Evolutionary conservation across 2,113 vertebrate genomes (phyloP).

Genomic region (Sander lucioperca): DNA sequence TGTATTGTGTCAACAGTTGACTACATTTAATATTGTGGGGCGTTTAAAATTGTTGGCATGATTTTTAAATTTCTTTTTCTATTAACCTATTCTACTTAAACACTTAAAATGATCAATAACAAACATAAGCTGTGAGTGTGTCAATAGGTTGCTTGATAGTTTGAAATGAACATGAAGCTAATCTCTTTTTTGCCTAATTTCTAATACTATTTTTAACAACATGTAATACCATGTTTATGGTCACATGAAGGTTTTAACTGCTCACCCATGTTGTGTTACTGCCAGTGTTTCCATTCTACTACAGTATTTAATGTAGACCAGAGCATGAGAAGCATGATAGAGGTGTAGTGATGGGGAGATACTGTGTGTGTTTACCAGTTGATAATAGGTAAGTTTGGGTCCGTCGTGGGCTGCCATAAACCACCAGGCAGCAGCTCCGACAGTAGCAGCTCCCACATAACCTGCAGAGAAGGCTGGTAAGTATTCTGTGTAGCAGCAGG

Average conservation of each 20-base stretch:
- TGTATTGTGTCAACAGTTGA: too few species aligned
- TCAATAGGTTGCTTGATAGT: neutral
- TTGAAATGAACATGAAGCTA: neutral
- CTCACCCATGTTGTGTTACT: neutral
- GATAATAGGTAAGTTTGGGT: conserved; percentile 83
- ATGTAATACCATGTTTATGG: neutral
- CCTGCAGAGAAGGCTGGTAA: conserved; percentile 63
- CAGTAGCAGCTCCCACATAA: conserved; percentile 86
- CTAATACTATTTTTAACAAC: neutral
- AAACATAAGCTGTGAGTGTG: neutral
- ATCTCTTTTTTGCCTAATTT: neutral
- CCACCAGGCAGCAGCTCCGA: conserved; percentile 88
- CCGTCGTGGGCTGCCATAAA: conserved; percentile 87
- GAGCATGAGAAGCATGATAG: neutral
- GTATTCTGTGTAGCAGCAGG: neutral
- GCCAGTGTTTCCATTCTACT: neutral
- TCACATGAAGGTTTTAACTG: neutral
- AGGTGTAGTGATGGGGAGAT: neutral
- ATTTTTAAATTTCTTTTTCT: neutral
- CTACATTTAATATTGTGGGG: too few species aligned
- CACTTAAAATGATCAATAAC: neutral
- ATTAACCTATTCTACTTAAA: neutral
- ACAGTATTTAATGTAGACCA: neutral
- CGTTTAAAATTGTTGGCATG: too few species aligned
- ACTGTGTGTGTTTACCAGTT: conserved; percentile 77